Conservation (phyloP, 2,113 vertebrate genomes). For the Cyanistes caeruleus region DNA sequence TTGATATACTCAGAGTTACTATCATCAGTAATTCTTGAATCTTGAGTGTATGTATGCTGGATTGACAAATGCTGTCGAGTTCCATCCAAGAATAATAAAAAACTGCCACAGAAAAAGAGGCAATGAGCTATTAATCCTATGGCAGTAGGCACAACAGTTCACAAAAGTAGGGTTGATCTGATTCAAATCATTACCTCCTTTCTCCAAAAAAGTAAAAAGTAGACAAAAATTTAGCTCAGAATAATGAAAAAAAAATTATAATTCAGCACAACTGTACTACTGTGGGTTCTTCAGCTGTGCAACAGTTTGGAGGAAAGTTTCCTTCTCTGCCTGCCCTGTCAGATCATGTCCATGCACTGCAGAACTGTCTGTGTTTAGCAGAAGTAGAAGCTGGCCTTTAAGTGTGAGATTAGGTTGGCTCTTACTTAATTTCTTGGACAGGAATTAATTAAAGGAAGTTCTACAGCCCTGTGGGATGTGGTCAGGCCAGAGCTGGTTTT, state of each 20-base stretch:
- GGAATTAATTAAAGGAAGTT: background rate
- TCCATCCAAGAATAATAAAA: background rate
- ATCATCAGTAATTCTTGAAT: background rate
- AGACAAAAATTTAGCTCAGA: background rate
- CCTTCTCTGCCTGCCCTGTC: background rate
- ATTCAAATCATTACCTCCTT: background rate
- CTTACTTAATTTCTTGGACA: background rate
- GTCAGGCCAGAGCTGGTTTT: background rate
- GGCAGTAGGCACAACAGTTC: background rate
- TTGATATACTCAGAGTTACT: background rate
- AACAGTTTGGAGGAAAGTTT: background rate
- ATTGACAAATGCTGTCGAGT: background rate
- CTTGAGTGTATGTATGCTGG: background rate
- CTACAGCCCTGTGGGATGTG: background rate
- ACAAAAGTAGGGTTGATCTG: background rate
- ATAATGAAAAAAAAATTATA: background rate
- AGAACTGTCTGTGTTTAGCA: background rate
- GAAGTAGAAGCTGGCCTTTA: background rate
- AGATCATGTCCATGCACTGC: background rate
- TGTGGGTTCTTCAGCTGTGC: background rate
- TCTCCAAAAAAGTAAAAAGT: background rate
- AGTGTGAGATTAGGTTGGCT: background rate
- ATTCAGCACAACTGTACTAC: background rate
- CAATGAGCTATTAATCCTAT: background rate
- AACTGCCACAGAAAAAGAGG: background rate